A percentile compares a stretch with the other conserved stretches of the same genome.
Conservation (phyloP, 2,888 invertebrate species). For the Andrena camellia region DNA sequence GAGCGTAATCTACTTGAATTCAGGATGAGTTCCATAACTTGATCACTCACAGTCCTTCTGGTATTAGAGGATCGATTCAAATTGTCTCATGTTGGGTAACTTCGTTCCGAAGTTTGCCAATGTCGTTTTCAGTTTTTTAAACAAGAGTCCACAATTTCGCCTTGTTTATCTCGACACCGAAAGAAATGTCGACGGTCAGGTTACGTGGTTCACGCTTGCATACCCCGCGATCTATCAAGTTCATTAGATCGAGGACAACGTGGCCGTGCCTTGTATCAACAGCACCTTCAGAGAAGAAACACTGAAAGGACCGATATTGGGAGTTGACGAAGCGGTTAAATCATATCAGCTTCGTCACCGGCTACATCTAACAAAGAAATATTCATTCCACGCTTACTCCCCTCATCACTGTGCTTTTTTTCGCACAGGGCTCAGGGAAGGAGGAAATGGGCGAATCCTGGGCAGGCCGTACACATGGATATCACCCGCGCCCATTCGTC, state of each 20-base stretch:
- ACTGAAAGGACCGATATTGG: not conserved
- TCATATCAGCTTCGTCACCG: conserved; percentile 23
- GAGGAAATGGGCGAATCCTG: conserved; percentile 68
- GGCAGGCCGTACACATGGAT: conserved; percentile 51
- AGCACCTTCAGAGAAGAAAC: not conserved
- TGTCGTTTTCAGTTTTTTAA: too few relatives aligned
- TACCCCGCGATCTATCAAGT: not conserved
- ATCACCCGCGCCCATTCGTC: conserved; percentile 63
- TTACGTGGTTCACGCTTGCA: too few relatives aligned
- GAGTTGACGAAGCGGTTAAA: conserved; percentile 17
- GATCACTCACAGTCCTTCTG: too few relatives aligned
- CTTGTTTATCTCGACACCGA: too few relatives aligned
- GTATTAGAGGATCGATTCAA: too few relatives aligned
- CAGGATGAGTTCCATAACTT: too few relatives aligned
- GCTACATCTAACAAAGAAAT: conserved; percentile 51
- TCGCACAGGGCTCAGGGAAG: conserved; percentile 35
- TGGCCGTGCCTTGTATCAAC: not conserved
- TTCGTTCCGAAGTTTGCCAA: too few relatives aligned
- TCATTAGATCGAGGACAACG: not conserved
- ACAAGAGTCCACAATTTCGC: too few relatives aligned
- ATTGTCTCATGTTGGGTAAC: too few relatives aligned
- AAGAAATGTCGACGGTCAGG: too few relatives aligned
- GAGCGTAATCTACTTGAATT: not conserved
- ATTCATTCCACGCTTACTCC: conserved; percentile 45
- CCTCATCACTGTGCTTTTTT: conserved; percentile 9